Conservation (phyloP, 2,113 vertebrate species). For the Ranitomeya imitator region DNA sequence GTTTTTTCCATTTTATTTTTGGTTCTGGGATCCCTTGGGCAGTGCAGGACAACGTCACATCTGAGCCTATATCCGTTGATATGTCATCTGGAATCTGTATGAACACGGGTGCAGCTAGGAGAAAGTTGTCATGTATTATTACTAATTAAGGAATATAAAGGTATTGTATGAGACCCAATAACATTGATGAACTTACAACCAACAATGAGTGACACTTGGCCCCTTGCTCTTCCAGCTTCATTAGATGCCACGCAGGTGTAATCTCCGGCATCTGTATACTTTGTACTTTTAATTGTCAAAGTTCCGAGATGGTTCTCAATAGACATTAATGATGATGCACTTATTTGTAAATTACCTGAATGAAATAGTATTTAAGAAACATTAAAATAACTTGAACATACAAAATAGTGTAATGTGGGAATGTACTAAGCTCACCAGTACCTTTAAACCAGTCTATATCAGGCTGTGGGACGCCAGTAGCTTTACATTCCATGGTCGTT, state of each 20-base stretch:
- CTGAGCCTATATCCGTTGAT: conserved; percentile 84
- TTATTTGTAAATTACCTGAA: conserved; percentile 83
- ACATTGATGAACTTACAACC: conserved; percentile 80
- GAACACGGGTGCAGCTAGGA: conserved; percentile 84
- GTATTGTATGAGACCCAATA: background rate
- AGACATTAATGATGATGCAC: conserved; percentile 74
- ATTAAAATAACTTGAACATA: conserved; percentile 29
- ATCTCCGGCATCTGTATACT: conserved; percentile 85
- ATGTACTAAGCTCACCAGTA: conserved; percentile 61
- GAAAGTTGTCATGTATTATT: background rate
- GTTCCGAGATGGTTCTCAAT: conserved; percentile 76
- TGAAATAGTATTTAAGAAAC: background rate
- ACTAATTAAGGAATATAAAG: background rate
- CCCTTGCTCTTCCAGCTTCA: conserved; percentile 83
- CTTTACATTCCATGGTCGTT: conserved; percentile 85
- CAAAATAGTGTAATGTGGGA: background rate
- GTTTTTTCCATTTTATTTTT: conserved; percentile 81
- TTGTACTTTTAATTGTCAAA: conserved; percentile 84
- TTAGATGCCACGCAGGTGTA: conserved; percentile 89
- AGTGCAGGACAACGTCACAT: conserved; percentile 80
- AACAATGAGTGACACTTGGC: conserved; percentile 86
- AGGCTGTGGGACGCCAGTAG: conserved; percentile 85
- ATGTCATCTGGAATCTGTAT: conserved; percentile 78
- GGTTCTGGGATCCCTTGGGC: conserved; percentile 87
- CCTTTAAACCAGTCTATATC: conserved; percentile 95